Base-by-base conservation (phyloP, 2,113 vertebrate genomes). In the Semnornis frantzii region DNA sequence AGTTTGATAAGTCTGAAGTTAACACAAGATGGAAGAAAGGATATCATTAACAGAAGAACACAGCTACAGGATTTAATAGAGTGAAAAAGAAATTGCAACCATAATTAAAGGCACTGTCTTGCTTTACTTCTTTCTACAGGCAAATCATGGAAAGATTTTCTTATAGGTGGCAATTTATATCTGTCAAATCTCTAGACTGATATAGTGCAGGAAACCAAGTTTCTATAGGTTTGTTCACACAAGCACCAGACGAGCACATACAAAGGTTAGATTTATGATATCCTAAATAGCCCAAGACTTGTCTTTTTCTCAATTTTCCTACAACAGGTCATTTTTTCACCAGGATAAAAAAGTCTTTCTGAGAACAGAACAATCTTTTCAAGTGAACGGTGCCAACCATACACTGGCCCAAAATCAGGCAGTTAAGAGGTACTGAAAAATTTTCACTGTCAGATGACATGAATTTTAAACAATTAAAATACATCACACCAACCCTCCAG, bases 61-160 rank as follows among this genome's bases (percentile, higher is more conserved):
- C 44, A 74, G 69, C 31, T 82, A 69, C 8, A 66, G 31, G 11
- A 76, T 63, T 86, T 89, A 96, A 85, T 4, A 87, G 37, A n/a
- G 14, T 42, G 54, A 91, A 76, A 92, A 83, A 78, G 52, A 78
- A 91, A 95, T 78, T 80, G 37, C 31, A 77, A 21, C 44, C 80
- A 74, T 72, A 93, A 95, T 87, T 94, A 87, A 81, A 92, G 28
- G 48, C 66, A 80, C 25, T 65, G 30, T 24, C 44, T 70, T 71
- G 76, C 80, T 94, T 90, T 4, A 55, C 72, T 82, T 92, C 66
- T 54, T 86, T 65, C 88, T 82, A 58, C 12, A 55, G n/a, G 50
- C 23, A 83, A 92, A 84, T 59, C 20, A 59, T 6, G 8, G 91
- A 71, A 46, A 82, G n/a, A 59, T 78, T 42, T 59, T 90, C 21